Base-by-base conservation (phyloP, 2,888 invertebrate genomes). In the Campoletis raptor region DNA sequence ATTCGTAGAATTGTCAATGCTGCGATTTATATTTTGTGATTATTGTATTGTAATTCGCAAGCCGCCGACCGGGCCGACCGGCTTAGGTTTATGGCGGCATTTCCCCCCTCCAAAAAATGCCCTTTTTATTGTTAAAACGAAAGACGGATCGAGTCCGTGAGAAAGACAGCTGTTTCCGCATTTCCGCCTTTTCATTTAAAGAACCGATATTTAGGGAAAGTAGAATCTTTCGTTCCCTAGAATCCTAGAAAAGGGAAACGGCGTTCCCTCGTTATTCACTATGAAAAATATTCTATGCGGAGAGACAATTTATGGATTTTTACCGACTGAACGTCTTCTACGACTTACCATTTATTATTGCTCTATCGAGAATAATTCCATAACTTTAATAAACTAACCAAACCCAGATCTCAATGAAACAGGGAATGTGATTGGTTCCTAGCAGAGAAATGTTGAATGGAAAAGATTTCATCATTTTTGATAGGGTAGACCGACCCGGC, bases 321-420 rank as follows among this genome's bases (percentile, higher is more conserved):
- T 61, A 61, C 61, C 61, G 61, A 61, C 61, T 15, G 61, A 61
- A 61, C 61, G 30, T 30, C 10, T 61, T 40, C 10, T n/a, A 37
- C 40, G 40, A 21, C 10, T 40, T 21, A 40, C 67, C 67, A n/a
- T 40, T 67, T 40, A 40, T 67, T 37, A 40, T 40, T 40, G 9
- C 40, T n/a, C 67, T 40, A 40, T 40, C 40, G 40, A 67, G n/a
- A 61, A 67, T 67, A 40, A 67, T 67, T 67, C 67, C 40, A 67
- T 30, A 37, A 40, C 40, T 18, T 61, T 61, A 67, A 40, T 12
- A 37, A 40, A 37, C 67, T 67, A 67, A 67, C 67, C 67, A 67
- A 67, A 67, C 67, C 67, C 67, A 40, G 40, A 40, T n/a, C 21
- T 40, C 9, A 40, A 67, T 10, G 40, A 67, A 67, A 37, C 67